Percentiles rank a stretch among this genome's conserved stretches.
Evolutionary conservation across 2,113 vertebrate species (phyloP).

Genomic region (Takifugu flavidus): DNA sequence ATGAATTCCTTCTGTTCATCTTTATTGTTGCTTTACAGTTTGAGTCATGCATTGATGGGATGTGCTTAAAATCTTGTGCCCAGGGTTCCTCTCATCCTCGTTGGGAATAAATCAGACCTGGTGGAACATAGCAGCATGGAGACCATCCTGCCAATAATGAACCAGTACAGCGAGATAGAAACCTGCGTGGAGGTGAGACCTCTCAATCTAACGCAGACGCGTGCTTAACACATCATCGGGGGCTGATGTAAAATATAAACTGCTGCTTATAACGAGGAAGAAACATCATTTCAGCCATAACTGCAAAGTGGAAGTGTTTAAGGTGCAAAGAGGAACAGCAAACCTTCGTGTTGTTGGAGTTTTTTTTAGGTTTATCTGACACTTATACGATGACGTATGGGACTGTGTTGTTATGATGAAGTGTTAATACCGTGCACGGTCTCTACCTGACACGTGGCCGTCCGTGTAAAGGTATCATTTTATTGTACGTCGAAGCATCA

Average conservation of each 20-base stretch:
- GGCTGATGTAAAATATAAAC: not conserved
- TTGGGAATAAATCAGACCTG: conserved; percentile 97
- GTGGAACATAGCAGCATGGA: conserved; percentile 99
- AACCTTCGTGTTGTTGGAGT: not conserved
- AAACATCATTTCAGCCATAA: conserved; percentile 4
- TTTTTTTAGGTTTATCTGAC: not conserved
- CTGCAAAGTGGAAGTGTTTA: not conserved
- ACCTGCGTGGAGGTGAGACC: conserved; percentile 92
- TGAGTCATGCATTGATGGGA: not conserved
- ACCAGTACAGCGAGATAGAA: conserved; percentile 95
- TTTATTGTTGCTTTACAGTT: not conserved
- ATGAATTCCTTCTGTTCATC: not conserved
- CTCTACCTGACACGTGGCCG: no score
- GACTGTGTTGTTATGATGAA: no score
- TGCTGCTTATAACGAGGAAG: conserved; percentile 7
- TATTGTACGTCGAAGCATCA: no score
- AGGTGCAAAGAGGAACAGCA: not conserved
- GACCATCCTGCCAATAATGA: conserved; percentile 97
- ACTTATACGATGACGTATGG: not conserved
- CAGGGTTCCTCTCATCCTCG: conserved; percentile 94
- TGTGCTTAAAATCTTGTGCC: not conserved
- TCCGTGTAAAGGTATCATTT: no score
- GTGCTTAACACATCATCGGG: not conserved
- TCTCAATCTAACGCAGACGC: not conserved
- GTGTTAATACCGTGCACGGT: no score